These are phyloP conservation scores for Clarias pachynema DNA, from an alignment of 2,797 vertebrate species.

Conservation along the genomic window DNA sequence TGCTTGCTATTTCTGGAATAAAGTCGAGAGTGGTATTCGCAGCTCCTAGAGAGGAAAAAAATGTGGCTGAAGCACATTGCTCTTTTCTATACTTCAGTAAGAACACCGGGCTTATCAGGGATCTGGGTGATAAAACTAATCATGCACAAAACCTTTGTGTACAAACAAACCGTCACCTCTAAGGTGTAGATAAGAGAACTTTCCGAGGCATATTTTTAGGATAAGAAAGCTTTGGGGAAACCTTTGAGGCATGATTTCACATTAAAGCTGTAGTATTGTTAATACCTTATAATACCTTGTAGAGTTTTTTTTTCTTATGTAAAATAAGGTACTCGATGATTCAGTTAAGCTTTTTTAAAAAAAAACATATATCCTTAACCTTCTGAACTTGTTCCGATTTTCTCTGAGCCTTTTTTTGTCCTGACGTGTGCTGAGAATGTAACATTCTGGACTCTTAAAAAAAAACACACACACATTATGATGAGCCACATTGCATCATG, in stretches of 20 bases:
- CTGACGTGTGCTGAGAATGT: neutral
- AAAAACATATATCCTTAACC: too few relatives aligned
- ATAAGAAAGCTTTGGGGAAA: constrained; percentile 21
- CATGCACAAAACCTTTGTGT: constrained; percentile 39
- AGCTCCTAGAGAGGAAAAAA: neutral
- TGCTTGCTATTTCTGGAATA: neutral
- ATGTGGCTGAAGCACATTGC: neutral
- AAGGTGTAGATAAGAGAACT: constrained; percentile 32
- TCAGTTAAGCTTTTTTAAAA: neutral
- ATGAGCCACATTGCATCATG: neutral
- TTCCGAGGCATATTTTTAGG: neutral
- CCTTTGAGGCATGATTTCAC: neutral
- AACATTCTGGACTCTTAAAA: neutral
- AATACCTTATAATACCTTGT: neutral
- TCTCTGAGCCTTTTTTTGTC: neutral
- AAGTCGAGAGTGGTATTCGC: neutral
- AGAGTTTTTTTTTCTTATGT: neutral
- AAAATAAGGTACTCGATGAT: neutral
- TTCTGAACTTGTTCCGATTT: neutral
- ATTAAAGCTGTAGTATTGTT: neutral
- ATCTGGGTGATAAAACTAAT: constrained; percentile 45
- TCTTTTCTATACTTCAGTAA: constrained; percentile 6
- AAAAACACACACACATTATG: neutral
- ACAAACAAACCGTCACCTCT: constrained; percentile 25
- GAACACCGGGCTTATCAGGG: constrained; percentile 35